phyloP scores from a whole-genome alignment of 2,888 invertebrate genomes.

The Cryptocephalus primarius region DNA sequence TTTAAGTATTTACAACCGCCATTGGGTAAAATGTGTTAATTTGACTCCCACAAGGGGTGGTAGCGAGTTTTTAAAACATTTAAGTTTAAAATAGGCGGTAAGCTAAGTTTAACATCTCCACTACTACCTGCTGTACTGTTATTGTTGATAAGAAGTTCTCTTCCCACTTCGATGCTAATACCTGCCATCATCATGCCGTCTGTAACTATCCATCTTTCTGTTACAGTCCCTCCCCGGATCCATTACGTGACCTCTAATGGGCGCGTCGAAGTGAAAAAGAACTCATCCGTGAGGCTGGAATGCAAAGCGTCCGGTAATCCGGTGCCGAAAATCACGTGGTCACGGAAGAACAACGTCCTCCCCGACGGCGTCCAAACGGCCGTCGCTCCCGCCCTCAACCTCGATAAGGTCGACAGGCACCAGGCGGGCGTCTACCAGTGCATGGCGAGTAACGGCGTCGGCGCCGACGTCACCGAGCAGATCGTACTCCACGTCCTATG shows the following conservation, averaged over 20 bases:
- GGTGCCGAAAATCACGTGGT: constrained; percentile 43
- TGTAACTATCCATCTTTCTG: too few species aligned
- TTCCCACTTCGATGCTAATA: too few species aligned
- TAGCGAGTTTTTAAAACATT: too few species aligned
- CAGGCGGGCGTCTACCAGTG: constrained; percentile 54
- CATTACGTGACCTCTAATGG: constrained; percentile 51
- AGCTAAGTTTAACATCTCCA: too few species aligned
- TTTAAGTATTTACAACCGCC: too few species aligned
- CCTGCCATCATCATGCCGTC: too few species aligned
- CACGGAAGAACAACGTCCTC: constrained; percentile 42
- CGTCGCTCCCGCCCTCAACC: constrained; percentile 46
- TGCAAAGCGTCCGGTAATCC: constrained; percentile 44
- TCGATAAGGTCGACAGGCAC: constrained; percentile 51
- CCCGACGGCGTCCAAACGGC: constrained; percentile 51
- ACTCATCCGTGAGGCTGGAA: constrained; percentile 39
- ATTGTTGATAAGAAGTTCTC: too few species aligned
- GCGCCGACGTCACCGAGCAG: constrained; percentile 48
- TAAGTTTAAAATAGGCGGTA: too few species aligned
- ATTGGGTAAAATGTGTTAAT: too few species aligned
- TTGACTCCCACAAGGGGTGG: too few species aligned
- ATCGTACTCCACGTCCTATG: constrained; percentile 52
- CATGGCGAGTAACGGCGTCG: constrained; percentile 52
- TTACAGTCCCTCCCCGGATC: constrained; percentile 53
- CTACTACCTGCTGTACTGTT: too few species aligned
- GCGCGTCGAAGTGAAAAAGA: constrained; percentile 50